These are phyloP conservation scores for Macheiramphus alcinus DNA, from an alignment of 2,113 vertebrate species.

Conservation along the genomic window DNA sequence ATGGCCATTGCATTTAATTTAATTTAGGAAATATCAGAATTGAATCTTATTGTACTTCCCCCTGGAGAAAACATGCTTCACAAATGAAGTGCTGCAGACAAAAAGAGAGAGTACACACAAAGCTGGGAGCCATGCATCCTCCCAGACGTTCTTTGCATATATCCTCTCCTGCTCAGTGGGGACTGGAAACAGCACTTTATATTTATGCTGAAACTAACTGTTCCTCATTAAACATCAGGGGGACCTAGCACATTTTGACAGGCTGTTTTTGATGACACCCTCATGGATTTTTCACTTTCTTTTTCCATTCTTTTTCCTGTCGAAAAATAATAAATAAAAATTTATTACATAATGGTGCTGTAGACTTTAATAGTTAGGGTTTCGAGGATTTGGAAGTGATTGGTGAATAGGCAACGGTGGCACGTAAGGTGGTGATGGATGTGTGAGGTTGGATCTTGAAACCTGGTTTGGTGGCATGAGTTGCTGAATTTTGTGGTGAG, in stretches of 20 bases:
- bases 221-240: background rate
- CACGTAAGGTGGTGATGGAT: background rate
- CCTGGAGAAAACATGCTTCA: conserved; percentile 11
- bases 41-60: conserved; percentile 7
- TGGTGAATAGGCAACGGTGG: background rate
- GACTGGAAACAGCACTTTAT: background rate
- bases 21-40: conserved; percentile 55
- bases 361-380: background rate
- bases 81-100: conserved; percentile 45
- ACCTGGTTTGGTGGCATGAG: background rate
- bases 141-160: conserved; percentile 40
- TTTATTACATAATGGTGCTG: fast-evolving
- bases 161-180: background rate
- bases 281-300: background rate
- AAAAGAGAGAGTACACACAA: background rate
- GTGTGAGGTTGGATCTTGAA: background rate
- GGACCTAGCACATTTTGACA: background rate
- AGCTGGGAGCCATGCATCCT: background rate
- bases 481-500: background rate
- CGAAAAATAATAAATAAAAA: background rate
- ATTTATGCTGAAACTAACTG: background rate
- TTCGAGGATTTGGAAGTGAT: background rate
- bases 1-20: conserved; percentile 54
- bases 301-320: background rate
- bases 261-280: background rate